phyloP scores from a whole-genome alignment of 2,797 vertebrate species.

The Momotus momota region DNA sequence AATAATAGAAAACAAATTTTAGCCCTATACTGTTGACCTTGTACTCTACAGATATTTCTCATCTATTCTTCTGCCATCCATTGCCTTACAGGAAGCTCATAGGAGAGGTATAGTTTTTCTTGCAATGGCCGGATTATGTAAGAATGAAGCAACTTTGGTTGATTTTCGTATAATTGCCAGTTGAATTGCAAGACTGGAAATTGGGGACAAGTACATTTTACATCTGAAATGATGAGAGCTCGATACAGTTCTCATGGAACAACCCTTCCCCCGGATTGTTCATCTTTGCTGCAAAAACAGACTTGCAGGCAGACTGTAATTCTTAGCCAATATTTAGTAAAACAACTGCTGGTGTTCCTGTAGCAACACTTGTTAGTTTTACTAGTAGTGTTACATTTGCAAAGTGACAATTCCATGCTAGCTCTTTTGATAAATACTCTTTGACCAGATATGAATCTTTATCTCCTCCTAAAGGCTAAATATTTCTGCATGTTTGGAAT shows the following conservation, averaged over 20 bases:
- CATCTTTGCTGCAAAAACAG: fast-evolving
- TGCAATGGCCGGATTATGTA: neutral
- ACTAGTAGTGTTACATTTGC: neutral
- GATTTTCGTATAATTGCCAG: neutral
- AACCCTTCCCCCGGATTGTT: neutral
- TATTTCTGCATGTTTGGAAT: conserved; percentile 47
- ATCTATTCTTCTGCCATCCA: neutral
- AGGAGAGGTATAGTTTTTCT: neutral
- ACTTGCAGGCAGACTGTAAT: neutral
- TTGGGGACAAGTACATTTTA: neutral
- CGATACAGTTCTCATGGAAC: neutral
- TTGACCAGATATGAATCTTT: conserved; percentile 31
- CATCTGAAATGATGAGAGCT: neutral
- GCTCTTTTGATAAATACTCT: conserved; percentile 10
- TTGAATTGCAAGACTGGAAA: neutral
- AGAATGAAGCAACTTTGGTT: neutral
- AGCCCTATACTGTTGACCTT: neutral
- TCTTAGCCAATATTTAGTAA: neutral
- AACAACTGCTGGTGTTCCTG: neutral
- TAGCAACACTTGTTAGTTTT: neutral
- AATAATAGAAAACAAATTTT: neutral
- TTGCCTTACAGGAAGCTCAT: neutral
- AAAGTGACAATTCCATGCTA: conserved; percentile 4
- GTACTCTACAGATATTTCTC: neutral
- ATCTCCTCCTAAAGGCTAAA: conserved; percentile 58